Evolutionary conservation across 92 coral and sea anemone genomes (phyloP), one percentile per base, ranked within the genome.

Genomic region (Pocillopora grandis): DNA sequence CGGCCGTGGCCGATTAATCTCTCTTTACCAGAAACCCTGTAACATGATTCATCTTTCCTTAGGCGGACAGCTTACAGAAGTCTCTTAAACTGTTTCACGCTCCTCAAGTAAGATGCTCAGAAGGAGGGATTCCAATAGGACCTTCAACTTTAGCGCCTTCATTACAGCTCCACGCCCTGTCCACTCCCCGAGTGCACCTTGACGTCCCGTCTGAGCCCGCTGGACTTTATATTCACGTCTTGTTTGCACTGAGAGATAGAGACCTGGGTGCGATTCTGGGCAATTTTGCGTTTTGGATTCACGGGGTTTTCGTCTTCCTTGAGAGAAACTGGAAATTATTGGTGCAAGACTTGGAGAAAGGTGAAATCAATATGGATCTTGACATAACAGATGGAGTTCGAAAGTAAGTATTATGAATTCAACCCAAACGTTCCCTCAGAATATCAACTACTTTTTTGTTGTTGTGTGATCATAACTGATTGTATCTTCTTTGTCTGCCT

Each of bases 71-170:
- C 33, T 70, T 88, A 36, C 80, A 83, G 70, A 88, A 84, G 78
- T 82, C 88, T 72, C 80, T 88, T 4, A 83, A 83, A 66, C 73
- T 88, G 76, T 88, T 88, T n/a, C 86, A 88, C 58, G 86, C 91
- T 70, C 91, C 91, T 76, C 84, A 79, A 56, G 52, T 68, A 66
- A 78, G 31, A 36, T 56, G 61, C 61, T 88, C 91, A 1, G 91
- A 71, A 19, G 91, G 91, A 83, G 91, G 91, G 49, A 59, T 83
- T 33, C 81, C 82, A 37, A 78, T 88, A 75, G 91, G 91, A 35
- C 87, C 91, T 56, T 82, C 86, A 63, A 82, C 87, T 13, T 63
- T 79, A 62, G 81, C 87, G 63, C 91, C 91, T 56, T 82, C 91
- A 3, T 52, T 72, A 15, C 86, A 80, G 65, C 78, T 88, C 71